These are phyloP conservation scores for Myotis vivesi DNA, from an alignment of 2,797 vertebrate species.

Conservation along the genomic window DNA sequence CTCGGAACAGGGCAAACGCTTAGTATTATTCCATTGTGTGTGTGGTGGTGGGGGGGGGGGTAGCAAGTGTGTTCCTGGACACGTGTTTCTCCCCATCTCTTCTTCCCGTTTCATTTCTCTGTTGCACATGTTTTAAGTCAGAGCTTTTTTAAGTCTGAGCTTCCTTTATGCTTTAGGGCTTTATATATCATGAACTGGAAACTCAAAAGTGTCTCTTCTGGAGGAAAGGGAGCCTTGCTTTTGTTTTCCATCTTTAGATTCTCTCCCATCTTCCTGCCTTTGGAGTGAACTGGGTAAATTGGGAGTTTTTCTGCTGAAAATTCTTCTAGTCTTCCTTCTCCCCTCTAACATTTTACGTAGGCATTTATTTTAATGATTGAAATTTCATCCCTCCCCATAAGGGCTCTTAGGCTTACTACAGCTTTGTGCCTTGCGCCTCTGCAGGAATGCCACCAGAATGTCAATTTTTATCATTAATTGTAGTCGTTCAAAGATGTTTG, in stretches of 20 bases:
- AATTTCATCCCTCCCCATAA: neutral
- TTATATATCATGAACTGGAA: neutral
- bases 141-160: neutral
- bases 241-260: conserved; percentile 27
- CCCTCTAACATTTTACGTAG: neutral
- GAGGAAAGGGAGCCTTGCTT: neutral
- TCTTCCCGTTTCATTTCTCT: neutral
- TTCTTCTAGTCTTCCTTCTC: neutral
- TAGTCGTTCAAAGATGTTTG: neutral
- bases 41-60: neutral
- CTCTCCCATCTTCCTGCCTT: neutral
- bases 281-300: neutral
- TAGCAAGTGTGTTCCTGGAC: neutral
- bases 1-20: neutral
- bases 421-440: conserved; percentile 26
- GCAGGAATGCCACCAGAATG: neutral
- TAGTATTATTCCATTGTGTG: neutral
- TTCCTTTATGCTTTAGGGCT: conserved; percentile 4
- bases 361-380: conserved; percentile 24
- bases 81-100: neutral
- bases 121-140: neutral
- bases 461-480: neutral
- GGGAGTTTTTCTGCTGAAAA: conserved; percentile 12
- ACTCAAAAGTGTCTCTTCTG: neutral
- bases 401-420: neutral